Base-by-base conservation (phyloP, 2,888 invertebrate genomes). In the Drosophila mettleri region DNA sequence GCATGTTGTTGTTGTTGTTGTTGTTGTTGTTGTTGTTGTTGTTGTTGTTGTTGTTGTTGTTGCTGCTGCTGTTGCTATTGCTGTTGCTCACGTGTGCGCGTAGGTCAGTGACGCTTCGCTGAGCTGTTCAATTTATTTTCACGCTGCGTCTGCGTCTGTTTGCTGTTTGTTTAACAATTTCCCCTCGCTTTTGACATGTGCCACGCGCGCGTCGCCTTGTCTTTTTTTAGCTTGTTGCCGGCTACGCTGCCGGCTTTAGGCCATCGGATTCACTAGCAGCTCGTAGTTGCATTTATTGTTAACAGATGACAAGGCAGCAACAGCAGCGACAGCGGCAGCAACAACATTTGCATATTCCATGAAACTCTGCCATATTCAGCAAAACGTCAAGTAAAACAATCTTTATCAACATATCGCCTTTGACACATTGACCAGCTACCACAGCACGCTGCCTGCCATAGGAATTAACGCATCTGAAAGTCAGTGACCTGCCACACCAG, bases 101-200 rank as follows among this genome's bases (percentile, higher is more conserved):
- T 86, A 82, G 87, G 87, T 82, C 87, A 82, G 87, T 82, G 85
- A 77, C 85, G 87, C 71, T 69, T 79, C 69, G 71, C 69, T 52
- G 65, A 45, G 67, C 78, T 74, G 63, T 65, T 85, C 74, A 78
- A 85, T 78, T 78, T 70, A 66, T 72, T 78, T 77, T 78, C 69
- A 79, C 74, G 74, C 74, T 69, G 74, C 79, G 74, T 73, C 78
- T 74, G 67, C 73, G 63, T 76, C 78, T 78, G 64, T 78, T 78
- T 69, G 70, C 66, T 78, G 66, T 78, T 78, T 78, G 74, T 51
- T 78, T 55, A 77, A 78, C 78, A 78, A 78, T 74, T 78, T 69
- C 63, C 54, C 66, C 45, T 43, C 51, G 43, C 53, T 58, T 74
- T 69, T 74, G 78, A 69, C 79, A 74, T 78, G 53, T 78, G 69